Conservation (phyloP, 1,140 invertebrate genomes). For the Drosophila chauvacae region DNA sequence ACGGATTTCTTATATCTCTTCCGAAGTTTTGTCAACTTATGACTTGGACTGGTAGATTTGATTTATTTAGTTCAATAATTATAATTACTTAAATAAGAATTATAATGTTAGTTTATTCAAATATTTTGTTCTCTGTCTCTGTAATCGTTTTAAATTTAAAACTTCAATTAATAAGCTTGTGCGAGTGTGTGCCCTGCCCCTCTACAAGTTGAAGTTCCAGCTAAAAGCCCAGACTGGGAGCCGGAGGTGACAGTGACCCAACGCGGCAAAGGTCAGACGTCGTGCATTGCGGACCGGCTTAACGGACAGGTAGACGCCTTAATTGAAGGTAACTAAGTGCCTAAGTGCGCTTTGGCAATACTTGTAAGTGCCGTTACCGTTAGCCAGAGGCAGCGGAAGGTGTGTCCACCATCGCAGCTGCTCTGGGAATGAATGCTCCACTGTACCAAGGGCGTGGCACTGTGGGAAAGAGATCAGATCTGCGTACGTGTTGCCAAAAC, state of each 20-base stretch:
- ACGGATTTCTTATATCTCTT: not conserved
- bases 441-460: constrained; percentile 8
- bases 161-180: constrained; percentile 19
- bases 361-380: constrained; percentile 45
- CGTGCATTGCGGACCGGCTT: constrained; percentile 62
- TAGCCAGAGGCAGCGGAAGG: constrained; percentile 14
- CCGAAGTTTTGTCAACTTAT: not conserved
- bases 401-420: constrained; percentile 13
- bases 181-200: constrained; percentile 8
- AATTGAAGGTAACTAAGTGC: constrained; percentile 38
- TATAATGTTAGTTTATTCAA: not conserved
- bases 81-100: too few relatives aligned
- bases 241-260: constrained; percentile 59
- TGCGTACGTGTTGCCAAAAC: constrained; percentile 49
- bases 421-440: constrained; percentile 36
- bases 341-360: constrained; percentile 64
- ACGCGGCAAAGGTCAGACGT: constrained; percentile 65
- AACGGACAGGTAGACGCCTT: constrained; percentile 68
- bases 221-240: constrained; percentile 18
- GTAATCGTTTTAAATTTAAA: not conserved
- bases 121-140: not conserved
- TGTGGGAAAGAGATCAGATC: constrained; percentile 36
- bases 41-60: not conserved
- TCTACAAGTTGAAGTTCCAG: constrained; percentile 13
- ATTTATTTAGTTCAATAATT: too few relatives aligned